These are phyloP conservation scores for Plectrocnemia conspersa DNA, from an alignment of 1,140 invertebrate genomes.

Conservation along the genomic window DNA sequence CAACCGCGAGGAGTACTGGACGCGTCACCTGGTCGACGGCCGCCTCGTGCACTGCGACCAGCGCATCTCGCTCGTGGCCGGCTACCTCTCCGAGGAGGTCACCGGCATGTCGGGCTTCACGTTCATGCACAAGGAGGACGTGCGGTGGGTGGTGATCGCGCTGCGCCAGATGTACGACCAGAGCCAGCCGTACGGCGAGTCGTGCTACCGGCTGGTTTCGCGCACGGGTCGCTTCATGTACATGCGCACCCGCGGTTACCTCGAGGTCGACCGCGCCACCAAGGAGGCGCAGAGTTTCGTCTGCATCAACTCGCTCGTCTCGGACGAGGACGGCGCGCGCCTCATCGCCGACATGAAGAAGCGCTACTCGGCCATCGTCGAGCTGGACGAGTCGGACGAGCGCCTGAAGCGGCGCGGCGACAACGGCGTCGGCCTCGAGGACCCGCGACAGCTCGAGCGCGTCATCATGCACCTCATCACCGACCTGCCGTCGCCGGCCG, in stretches of 20 bases:
- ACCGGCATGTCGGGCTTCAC: conserved; percentile 75
- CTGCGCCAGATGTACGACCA: conserved; percentile 82
- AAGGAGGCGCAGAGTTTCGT: conserved; percentile 79
- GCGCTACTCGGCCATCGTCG: conserved; percentile 65
- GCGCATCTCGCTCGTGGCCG: conserved; percentile 78
- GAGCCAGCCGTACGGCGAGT: conserved; percentile 70
- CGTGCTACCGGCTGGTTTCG: conserved; percentile 75
- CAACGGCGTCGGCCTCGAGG: conserved; percentile 52
- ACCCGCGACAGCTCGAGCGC: conserved; percentile 61
- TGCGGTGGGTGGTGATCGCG: conserved; percentile 77
- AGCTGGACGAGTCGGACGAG: conserved; percentile 45
- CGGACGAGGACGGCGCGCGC: conserved; percentile 64
- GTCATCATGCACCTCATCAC: conserved; percentile 66
- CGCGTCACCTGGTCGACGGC: conserved; percentile 78
- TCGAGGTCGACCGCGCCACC: conserved; percentile 71
- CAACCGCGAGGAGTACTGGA: conserved; percentile 76
- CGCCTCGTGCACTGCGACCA: conserved; percentile 84
- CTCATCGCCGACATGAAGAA: conserved; percentile 72
- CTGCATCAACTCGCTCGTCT: conserved; percentile 76
- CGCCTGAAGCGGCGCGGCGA: conserved; percentile 1
- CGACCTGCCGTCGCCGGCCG: conserved; percentile 48
- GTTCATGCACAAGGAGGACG: conserved; percentile 85
- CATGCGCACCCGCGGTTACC: conserved; percentile 72
- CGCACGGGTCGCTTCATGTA: conserved; percentile 78
- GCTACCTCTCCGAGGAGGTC: conserved; percentile 83